These are phyloP conservation scores for Champsocephalus esox DNA, from an alignment of 2,797 vertebrate species.

Conservation along the genomic window DNA sequence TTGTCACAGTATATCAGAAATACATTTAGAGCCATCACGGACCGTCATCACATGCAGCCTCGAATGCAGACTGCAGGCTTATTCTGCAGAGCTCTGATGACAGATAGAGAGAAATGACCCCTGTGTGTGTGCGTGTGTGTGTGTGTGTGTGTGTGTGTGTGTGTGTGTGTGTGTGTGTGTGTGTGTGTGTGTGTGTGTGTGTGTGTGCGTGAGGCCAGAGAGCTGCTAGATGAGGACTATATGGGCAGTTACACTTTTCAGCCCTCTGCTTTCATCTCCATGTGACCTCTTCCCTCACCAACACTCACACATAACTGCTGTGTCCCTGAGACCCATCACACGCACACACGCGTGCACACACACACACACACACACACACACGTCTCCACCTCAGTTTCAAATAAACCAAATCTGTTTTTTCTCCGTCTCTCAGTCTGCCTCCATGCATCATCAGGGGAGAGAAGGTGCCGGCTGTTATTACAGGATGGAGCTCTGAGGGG, in stretches of 20 bases:
- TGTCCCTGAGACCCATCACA: no score
- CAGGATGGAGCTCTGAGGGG: constrained; percentile 20
- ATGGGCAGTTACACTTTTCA: constrained; percentile 23
- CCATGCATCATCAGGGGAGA: constrained; percentile 31
- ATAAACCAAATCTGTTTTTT: constrained; percentile 26
- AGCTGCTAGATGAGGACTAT: constrained; percentile 20
- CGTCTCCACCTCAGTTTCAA: neutral
- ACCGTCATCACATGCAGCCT: neutral
- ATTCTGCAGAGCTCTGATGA: constrained; percentile 37
- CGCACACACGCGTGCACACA: neutral
- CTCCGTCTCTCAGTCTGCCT: constrained; percentile 23
- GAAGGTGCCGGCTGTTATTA: constrained; percentile 44
- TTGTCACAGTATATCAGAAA: neutral
- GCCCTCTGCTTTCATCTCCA: constrained; percentile 48
- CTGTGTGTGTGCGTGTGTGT: constrained; percentile 2
- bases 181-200: constrained; percentile 14
- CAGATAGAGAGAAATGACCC: constrained; percentile 14
- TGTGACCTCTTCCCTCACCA: no score
- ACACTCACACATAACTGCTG: no score
- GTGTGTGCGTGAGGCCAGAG: neutral
- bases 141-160: constrained; percentile 10
- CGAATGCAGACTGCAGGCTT: neutral
- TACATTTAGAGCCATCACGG: neutral
- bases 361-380: constrained; percentile 16
- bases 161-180: constrained; percentile 18